Base-by-base conservation (phyloP, 37 sponge, comb jelly and placozoan genomes). In the Chondrilla cf. caribensis region DNA sequence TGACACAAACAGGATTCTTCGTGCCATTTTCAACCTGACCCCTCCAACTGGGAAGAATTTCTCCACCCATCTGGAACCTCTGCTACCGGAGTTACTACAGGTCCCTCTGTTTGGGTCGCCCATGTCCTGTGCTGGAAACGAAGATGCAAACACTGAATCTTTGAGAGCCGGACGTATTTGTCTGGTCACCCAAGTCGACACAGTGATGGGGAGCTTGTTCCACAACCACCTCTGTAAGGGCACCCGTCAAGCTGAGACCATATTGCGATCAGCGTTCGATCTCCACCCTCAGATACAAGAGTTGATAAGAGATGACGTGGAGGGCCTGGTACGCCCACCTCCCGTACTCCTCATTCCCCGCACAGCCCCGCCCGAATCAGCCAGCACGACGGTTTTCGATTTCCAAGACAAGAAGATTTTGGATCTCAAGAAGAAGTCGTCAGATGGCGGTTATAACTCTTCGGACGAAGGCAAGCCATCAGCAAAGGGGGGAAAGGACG, bases 321-420 rank as follows among this genome's bases (percentile, higher is more conserved):
- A 42, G n/a, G 76, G 25, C 24, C 18, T 73, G 14, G 3, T 73
- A 4, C 76, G 76, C 18, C 76, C 76, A 22, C 76, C 76, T 39
- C 76, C 76, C 18, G 76, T 73, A 19, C 76, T 73, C 42, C 76
- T 73, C 25, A 73, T 73, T 24, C 41, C 76, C 42, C 11, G 24
- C 7, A 29, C 29, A 5, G 64, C 64, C 8, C 64, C 64, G 6
- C 64, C 64, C 5, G 37, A 29, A 4, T 9, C 43, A 3, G 8
- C 44, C 24, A 6, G 22, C 7, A 11, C 11, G 11, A n/a, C n/a
- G n/a, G n/a, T n/a, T n/a, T n/a, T n/a, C n/a, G n/a, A n/a, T n/a
- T n/a, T n/a, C n/a, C n/a, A n/a, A n/a, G n/a, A n/a, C n/a, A 47
- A 47, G 11, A 14, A 14, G 9, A 6, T 14, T 14, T 47, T 47